Conservation (phyloP, 2,888 invertebrate genomes). For the Listrodromus nycthemerus region DNA sequence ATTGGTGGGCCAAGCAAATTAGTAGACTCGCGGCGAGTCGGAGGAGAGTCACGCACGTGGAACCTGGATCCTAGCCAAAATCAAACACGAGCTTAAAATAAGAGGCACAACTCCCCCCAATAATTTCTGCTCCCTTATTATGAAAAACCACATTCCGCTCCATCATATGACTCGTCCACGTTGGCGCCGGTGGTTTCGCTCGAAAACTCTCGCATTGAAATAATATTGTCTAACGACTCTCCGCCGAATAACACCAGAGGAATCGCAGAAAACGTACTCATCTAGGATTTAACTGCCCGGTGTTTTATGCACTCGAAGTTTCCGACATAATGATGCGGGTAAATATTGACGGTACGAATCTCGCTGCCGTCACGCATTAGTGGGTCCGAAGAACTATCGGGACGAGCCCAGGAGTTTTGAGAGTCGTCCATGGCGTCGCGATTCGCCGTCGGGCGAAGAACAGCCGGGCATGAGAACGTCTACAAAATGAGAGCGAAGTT, state of each 20-base stretch:
- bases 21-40: slow-evolving; percentile 19
- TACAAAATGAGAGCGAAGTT: slow-evolving; percentile 48
- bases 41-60: slow-evolving; percentile 35
- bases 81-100: slow-evolving; percentile 52
- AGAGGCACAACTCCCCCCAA: slow-evolving; percentile 18
- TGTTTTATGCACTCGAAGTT: not conserved
- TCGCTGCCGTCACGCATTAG: not conserved
- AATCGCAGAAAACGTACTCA: not conserved
- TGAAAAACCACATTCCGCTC: slow-evolving; percentile 40
- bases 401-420: slow-evolving; percentile 10
- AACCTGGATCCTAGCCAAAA: slow-evolving; percentile 51
- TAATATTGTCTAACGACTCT: not conserved
- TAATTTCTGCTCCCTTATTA: slow-evolving; percentile 26
- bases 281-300: not conserved
- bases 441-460: slow-evolving; percentile 53
- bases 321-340: not conserved
- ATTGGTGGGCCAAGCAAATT: slow-evolving; percentile 41
- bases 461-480: slow-evolving; percentile 23
- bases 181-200: slow-evolving; percentile 9
- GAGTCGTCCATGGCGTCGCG: slow-evolving; percentile 16
- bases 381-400: slow-evolving; percentile 18
- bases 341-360: slow-evolving; percentile 8
- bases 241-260: not conserved
- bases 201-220: not conserved
- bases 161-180: slow-evolving; percentile 29